Conservation (phyloP, 1,140 invertebrate genomes). For the Papilio aristodemus region DNA sequence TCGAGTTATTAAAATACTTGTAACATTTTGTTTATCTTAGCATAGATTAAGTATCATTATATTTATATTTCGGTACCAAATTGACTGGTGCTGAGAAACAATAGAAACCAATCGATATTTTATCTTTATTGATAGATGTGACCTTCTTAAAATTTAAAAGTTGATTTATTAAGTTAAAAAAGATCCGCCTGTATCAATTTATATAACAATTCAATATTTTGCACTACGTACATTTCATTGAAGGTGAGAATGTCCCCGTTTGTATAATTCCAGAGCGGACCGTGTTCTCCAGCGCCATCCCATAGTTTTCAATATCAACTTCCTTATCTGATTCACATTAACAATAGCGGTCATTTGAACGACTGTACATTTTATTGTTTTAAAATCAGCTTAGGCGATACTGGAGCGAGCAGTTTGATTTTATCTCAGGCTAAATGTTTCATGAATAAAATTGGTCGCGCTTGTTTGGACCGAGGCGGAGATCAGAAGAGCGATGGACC, state of each 20-base stretch:
- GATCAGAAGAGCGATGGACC: constrained; percentile 49
- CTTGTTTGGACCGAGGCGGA: constrained; percentile 62
- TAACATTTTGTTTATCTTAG: background rate
- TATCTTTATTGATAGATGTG: too few relatives aligned
- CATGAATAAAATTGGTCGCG: constrained; percentile 76
- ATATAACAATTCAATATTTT: background rate
- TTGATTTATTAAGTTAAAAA: too few relatives aligned
- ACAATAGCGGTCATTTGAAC: constrained; percentile 63
- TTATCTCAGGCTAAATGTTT: constrained; percentile 74
- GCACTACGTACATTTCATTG: constrained; percentile 1
- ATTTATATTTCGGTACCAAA: too few relatives aligned
- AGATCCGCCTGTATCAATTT: too few relatives aligned
- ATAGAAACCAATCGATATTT: too few relatives aligned
- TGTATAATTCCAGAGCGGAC: constrained; percentile 53
- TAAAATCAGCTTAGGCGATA: constrained; percentile 63
- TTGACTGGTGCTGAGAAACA: too few relatives aligned
- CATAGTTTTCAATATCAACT: constrained; percentile 59
- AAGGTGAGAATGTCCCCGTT: constrained; percentile 40
- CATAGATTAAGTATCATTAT: too few relatives aligned
- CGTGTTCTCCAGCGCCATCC: constrained; percentile 53
- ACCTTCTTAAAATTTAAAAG: too few relatives aligned
- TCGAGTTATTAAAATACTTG: background rate
- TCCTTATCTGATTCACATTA: constrained; percentile 73
- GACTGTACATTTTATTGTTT: constrained; percentile 73
- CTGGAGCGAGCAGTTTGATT: constrained; percentile 59